Evolutionary conservation across 2,113 vertebrate species (phyloP).

Genomic region (Jaculus jaculus): DNA sequence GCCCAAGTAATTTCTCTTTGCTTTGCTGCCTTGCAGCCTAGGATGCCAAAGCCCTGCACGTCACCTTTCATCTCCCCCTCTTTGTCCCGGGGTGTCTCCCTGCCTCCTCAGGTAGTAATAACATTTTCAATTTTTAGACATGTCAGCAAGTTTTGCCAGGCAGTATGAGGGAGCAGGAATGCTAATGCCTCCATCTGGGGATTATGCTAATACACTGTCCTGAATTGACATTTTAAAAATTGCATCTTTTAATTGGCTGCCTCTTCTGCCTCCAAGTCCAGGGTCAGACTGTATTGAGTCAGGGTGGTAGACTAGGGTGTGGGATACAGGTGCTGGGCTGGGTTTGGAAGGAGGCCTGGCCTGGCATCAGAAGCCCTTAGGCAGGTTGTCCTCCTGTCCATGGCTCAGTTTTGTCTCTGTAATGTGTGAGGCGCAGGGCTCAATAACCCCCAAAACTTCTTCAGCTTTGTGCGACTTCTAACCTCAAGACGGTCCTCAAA

Average conservation of each 20-base stretch:
- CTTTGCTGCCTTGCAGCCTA: not conserved
- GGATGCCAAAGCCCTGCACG: rapidly evolving
- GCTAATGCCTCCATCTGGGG: conserved; percentile 69
- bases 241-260: conserved; percentile 62
- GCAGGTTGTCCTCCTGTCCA: not conserved
- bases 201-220: conserved; percentile 62
- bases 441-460: not conserved
- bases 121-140: conserved; percentile 63
- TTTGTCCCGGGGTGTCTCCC: not conserved
- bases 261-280: not conserved
- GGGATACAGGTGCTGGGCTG: not conserved
- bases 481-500: not conserved
- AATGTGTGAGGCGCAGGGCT: not conserved
- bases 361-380: not conserved
- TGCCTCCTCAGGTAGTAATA: conserved; percentile 44
- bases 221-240: conserved; percentile 66
- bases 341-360: not conserved
- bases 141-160: conserved; percentile 69
- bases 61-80: not conserved
- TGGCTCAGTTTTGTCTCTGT: not conserved
- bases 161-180: conserved; percentile 34
- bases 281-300: not conserved
- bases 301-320: not conserved
- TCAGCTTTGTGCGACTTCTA: not conserved
- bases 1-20: not conserved